phyloP scores from a whole-genome alignment of 2,113 vertebrate genomes.

The Poeciliopsis prolifica region DNA sequence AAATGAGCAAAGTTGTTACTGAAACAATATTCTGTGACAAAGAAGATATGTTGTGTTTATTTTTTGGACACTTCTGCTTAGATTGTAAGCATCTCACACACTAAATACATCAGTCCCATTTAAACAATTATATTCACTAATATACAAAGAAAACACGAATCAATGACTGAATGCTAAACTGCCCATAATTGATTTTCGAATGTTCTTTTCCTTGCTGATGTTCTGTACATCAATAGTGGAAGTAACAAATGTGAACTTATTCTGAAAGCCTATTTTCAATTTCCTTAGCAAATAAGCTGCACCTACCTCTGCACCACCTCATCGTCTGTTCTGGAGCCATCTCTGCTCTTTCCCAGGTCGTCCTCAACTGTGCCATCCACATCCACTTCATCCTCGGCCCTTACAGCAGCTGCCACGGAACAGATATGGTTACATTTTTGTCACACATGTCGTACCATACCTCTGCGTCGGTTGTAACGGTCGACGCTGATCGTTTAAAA shows the following conservation, averaged over 20 bases:
- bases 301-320: constrained; percentile 92
- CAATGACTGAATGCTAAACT: no score
- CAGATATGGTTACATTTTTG: background rate
- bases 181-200: no score
- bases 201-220: no score
- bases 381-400: constrained; percentile 82
- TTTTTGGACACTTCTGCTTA: no score
- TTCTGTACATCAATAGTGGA: no score
- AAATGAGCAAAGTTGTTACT: background rate
- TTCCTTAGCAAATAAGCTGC: background rate
- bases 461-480: background rate
- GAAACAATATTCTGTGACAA: no score
- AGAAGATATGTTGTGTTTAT: no score
- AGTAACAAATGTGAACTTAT: background rate
- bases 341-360: constrained; percentile 93
- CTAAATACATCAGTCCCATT: no score
- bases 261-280: background rate
- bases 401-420: constrained; percentile 56
- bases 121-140: no score
- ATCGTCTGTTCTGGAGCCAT: constrained; percentile 92
- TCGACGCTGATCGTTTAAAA: background rate
- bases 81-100: no score
- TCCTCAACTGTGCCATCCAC: constrained; percentile 89
- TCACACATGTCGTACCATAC: background rate
- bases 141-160: no score